Evolutionary conservation across 1,140 invertebrate species (phyloP).

Genomic region (Drosophila pallidifrons): DNA sequence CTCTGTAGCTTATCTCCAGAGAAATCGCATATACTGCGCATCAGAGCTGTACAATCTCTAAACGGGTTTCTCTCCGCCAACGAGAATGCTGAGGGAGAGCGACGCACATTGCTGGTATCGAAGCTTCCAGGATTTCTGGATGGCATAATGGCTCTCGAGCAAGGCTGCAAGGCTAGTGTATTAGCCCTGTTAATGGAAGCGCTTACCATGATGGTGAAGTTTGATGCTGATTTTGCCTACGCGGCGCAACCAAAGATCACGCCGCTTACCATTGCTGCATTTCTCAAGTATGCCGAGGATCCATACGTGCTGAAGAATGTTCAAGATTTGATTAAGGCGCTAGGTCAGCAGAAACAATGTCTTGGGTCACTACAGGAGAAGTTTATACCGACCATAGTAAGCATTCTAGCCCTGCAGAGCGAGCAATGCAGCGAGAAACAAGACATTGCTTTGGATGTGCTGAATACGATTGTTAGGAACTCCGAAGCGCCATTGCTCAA

Average conservation of each 20-base stretch:
- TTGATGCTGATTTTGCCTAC: conserved; percentile 90
- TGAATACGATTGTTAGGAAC: conserved; percentile 87
- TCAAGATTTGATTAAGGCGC: conserved; percentile 89
- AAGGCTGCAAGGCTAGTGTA: conserved; percentile 87
- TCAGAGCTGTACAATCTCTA: conserved; percentile 73
- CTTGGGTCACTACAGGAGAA: conserved; percentile 88
- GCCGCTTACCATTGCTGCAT: conserved; percentile 90
- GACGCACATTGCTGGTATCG: conserved; percentile 65
- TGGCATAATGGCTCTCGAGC: conserved; percentile 75
- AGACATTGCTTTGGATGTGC: conserved; percentile 63
- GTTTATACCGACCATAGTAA: conserved; percentile 90
- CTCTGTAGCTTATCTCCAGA: conserved; percentile 73
- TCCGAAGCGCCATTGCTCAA: conserved; percentile 87
- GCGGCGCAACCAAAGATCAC: conserved; percentile 89
- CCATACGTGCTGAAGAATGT: conserved; percentile 88
- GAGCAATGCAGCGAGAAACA: conserved; percentile 80
- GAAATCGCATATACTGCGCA: conserved; percentile 74
- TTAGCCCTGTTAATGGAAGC: conserved; percentile 89
- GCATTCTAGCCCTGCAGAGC: conserved; percentile 70
- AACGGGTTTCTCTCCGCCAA: conserved; percentile 87
- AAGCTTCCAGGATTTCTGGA: conserved; percentile 76
- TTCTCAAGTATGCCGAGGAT: conserved; percentile 90
- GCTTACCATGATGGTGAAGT: conserved; percentile 88
- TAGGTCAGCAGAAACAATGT: conserved; percentile 89
- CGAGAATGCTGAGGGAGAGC: conserved; percentile 81